Evolutionary conservation across 1,140 invertebrate species (phyloP), one percentile per base, ranked within the genome.

Genomic region (Dreissena polymorpha): DNA sequence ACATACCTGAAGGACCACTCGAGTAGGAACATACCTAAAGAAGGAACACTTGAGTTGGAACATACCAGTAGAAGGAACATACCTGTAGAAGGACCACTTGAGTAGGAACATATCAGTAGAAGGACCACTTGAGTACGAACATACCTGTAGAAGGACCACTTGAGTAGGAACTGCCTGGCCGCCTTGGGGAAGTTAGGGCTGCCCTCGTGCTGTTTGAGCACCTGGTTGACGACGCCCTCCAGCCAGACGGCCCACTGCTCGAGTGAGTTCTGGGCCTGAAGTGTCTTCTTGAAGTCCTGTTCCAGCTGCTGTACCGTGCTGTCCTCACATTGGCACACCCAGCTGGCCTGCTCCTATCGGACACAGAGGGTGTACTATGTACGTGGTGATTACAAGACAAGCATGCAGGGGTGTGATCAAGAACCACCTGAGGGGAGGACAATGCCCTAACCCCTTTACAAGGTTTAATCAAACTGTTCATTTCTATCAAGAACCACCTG

Each of bases 31-130:
- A 77, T 93, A 97, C 95, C 97, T 98, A 93, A 99, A 99, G 94
- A 99, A 99, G 80, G 97, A 99, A 99, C 99, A 99, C 93, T 99
- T 99, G 53, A 99, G 95, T 78, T 99, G 94, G 94, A 99, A 98
- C 91, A 99, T 97, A 74, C 92, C 69, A 68, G 92, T 97, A 85
- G n/a, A n/a, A n/a, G n/a, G n/a, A n/a, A n/a, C 72, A 77, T 93
- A 97, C 95, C 97, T 98, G 93, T 99, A 99, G 94, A 99, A 99
- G 80, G 97, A 99, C 99, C 99, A 99, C 93, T 99, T 99, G 53
- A 99, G 95, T 78, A 99, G 94, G 94, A 99, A 98, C 91, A 77
- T 93, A 97, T 95, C 97, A 98, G 93, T 99, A 99, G 94, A 99
- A 99, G 80, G 97, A 99, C 99, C 99, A 99, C 93, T 99, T 99